Conservation (phyloP, 2,113 vertebrate species). For the Solea solea region DNA sequence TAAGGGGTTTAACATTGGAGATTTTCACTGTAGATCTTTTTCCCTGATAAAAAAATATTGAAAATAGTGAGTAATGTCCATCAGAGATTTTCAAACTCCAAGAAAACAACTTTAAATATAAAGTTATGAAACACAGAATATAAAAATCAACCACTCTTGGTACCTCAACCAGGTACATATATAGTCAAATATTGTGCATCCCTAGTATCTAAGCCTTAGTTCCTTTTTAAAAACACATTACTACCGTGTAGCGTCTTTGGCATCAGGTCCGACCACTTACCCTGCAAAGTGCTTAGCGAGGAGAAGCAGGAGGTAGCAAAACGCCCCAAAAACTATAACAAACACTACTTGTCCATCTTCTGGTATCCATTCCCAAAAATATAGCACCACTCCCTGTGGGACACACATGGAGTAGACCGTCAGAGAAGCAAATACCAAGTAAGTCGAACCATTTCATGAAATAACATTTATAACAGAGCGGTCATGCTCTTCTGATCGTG, state of each 20-base stretch:
- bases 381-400: constrained; percentile 73
- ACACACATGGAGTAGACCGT: constrained; percentile 16
- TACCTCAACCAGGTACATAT: no score
- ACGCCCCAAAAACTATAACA: constrained; percentile 72
- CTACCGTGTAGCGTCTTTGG: background rate
- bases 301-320: constrained; percentile 79
- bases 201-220: no score
- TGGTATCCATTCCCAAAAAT: constrained; percentile 83
- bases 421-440: background rate
- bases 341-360: constrained; percentile 81
- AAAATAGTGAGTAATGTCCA: no score
- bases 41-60: no score
- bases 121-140: background rate
- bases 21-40: no score
- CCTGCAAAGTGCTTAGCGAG: constrained; percentile 79
- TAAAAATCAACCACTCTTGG: background rate
- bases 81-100: background rate
- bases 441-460: background rate
- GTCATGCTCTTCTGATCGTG: no score
- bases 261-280: constrained; percentile 54
- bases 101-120: background rate
- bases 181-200: no score
- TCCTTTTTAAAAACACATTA: background rate
- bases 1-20: no score
- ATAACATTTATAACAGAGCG: background rate